Base-by-base conservation (phyloP, 2,113 vertebrate species). In the Balaeniceps rex region DNA sequence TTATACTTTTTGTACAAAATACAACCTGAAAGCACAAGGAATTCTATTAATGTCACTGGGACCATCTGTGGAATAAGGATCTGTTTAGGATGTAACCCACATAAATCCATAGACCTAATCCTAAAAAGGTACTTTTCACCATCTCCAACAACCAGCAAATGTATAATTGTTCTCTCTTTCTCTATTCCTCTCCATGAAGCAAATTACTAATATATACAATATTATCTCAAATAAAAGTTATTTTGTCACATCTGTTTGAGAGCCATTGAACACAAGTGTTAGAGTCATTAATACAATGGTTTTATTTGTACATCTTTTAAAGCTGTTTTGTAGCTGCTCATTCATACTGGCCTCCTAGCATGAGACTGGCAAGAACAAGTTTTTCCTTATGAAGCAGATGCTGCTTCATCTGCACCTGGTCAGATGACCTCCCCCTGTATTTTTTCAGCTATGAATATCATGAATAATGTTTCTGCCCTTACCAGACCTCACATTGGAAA, bases 1-100 rank as follows among this genome's bases (percentile, higher is more conserved):
- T 86, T 83, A 80, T 83, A 23, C 33, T 90, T 93, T 92, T 90
- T 46, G 16, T 63, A 58, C 54, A 81, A 83, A 92, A 92, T 58
- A 58, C 18, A 90, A 64, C 12, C 54, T 83, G 70, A 94, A 91
- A 94, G 16, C 38, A 63, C 1, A 3, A 54, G 44, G 54, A 69
- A 69, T 91, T 94, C 42, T 44, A 19, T 75, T 83, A 90, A 88
- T 71, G 28, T 44, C 10, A 13, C 28, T 44, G 34, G 17, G 22
- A 75, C 70, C 44, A 88, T 84, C 71, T 93, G 63, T 92, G 58
- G 42, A 92, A 55, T 47, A 87, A 84, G 55, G 46, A 87, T 81
- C 92, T 84, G 17, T 84, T 63, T 64, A 82, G 31, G 7, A 10
- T 87, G 80, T 77, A 88, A 88, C 34, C 22, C 3, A 0, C 8